Conservation (phyloP, 2,797 vertebrate species). For the Alexandromys oeconomus region DNA sequence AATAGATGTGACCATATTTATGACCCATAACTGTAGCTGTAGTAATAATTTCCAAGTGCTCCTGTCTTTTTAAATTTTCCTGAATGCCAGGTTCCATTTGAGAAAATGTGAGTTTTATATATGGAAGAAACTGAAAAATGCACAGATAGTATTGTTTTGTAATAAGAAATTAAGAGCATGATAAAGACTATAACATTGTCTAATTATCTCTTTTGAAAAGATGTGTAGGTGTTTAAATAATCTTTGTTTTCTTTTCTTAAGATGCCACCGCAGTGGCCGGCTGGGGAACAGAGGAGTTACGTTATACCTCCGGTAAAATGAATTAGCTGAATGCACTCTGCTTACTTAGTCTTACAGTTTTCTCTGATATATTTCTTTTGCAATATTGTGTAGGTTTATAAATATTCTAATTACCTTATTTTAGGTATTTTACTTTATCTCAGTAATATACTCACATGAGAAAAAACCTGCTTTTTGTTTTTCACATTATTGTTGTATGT, state of each 20-base stretch:
- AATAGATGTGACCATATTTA: not conserved
- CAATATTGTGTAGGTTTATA: not conserved
- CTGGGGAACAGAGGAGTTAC: slow-evolving; percentile 89
- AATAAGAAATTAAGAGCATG: not conserved
- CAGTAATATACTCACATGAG: not conserved
- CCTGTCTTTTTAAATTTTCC: slow-evolving; percentile 26
- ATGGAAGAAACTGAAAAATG: not conserved
- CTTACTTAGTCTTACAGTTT: not conserved
- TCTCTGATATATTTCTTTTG: slow-evolving; percentile 52
- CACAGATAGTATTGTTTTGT: slow-evolving; percentile 9
- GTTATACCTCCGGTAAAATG: slow-evolving; percentile 88
- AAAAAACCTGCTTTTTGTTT: slow-evolving; percentile 29
- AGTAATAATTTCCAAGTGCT: slow-evolving; percentile 52
- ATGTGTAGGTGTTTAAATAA: slow-evolving; percentile 27
- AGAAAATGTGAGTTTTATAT: slow-evolving; percentile 32
- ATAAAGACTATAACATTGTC: slow-evolving; percentile 21
- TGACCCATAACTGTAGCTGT: not conserved
- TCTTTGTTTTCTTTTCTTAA: slow-evolving; percentile 74
- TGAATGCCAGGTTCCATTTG: not conserved
- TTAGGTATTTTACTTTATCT: not conserved
- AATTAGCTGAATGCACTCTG: slow-evolving; percentile 22
- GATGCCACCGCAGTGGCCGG: slow-evolving; percentile 89
- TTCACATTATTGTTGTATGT: slow-evolving; percentile 5
- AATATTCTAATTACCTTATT: slow-evolving; percentile 44
- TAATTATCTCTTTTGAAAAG: slow-evolving; percentile 50